Evolutionary conservation across 2,797 vertebrate genomes (phyloP).

Genomic region (Gorsachius magnificus): DNA sequence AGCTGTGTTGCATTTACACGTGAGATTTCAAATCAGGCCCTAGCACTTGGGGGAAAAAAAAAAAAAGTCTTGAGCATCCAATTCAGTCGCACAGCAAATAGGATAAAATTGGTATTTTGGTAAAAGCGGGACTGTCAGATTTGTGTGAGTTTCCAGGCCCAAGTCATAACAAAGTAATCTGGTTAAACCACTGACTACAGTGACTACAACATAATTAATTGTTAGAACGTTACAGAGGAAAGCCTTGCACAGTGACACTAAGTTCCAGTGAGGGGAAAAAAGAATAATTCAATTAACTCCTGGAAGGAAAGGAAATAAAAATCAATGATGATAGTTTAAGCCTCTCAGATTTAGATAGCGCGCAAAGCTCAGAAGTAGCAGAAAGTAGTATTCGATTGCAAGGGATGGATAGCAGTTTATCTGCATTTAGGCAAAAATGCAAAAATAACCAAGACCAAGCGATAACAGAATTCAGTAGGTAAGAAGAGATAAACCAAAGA

Average conservation of each 20-base stretch:
- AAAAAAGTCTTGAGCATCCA: not conserved
- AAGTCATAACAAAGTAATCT: not conserved
- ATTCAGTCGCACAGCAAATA: not conserved
- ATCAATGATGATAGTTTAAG: not conserved
- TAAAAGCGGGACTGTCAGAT: not conserved
- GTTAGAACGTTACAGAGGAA: not conserved
- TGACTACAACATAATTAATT: not conserved
- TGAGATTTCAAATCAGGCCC: not conserved
- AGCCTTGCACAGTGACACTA: not conserved
- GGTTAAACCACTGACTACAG: not conserved
- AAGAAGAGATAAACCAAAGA: not conserved
- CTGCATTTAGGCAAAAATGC: not conserved
- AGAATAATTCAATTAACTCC: not conserved
- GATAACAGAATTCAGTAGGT: not conserved
- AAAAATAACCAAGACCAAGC: not conserved
- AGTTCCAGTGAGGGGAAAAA: not conserved
- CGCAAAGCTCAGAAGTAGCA: not conserved
- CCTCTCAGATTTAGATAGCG: not conserved
- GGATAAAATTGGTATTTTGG: not conserved
- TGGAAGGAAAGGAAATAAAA: slow-evolving; percentile 7
- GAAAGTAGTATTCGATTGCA: not conserved
- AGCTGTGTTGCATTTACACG: not conserved
- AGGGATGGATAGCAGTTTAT: not conserved
- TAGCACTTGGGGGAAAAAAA: not conserved
- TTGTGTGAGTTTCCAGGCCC: not conserved